Base-by-base conservation (phyloP, 2,888 invertebrate species). In the Osmoderma eremita region DNA sequence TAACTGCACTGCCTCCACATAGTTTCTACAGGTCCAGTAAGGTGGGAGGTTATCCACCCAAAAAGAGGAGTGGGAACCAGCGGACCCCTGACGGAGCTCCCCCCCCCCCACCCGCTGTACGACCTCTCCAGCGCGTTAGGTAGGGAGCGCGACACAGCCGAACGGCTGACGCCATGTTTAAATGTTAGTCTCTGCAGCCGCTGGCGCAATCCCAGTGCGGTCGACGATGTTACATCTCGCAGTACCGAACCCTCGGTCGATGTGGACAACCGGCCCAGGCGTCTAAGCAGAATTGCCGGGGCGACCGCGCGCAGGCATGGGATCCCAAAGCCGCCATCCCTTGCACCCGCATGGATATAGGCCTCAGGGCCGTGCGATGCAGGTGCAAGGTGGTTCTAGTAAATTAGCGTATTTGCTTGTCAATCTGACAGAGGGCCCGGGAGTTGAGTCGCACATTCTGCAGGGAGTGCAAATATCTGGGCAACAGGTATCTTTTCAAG, bases 401-500 rank as follows among this genome's bases (percentile, higher is more conserved):
- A 0, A 72, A 70, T 0, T 49, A 67, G 48, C 79, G 73, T 36
- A 81, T 71, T 45, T 74, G 67, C 0, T 73, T 48, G 64, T 83
- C 82, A 13, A 78, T 67, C 49, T 73, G 70, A 2, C 72, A 68
- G 0, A 83, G 69, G 0, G 48, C 22, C 0, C 58, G 67, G 0
- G 68, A 61, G 0, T 73, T 73, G 0, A 72, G 30, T 0, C 67
- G 67, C 0, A 78, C 77, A 0, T 78, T 70, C 38, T 81, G 80
- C 0, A 83, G 64, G 0, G 75, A 73, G 69, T 83, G 79, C n/a
- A 48, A 2, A 4, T 20, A 20, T 1, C 18, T 18, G 1, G 81
- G 81, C 0, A 83, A 64, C 0, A 83, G 67, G 67, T 77, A 73
- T 2, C 67, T 65, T 24, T 77, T 73, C 3, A 83, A 45, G 0